Evolutionary conservation across 2,888 invertebrate genomes (phyloP).

Genomic region (Synergus umbraculus): DNA sequence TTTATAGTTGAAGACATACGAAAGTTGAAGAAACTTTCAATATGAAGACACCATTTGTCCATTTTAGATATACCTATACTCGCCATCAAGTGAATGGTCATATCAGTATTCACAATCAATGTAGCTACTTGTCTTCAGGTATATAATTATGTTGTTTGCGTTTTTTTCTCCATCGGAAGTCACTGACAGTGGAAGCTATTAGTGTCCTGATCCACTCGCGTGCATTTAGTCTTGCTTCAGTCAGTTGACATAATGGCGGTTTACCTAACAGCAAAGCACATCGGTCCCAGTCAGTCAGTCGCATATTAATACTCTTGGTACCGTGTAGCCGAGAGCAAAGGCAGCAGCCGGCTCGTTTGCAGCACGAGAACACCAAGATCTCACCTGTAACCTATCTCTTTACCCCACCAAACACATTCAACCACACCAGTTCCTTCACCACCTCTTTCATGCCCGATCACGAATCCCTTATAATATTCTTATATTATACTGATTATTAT

Average conservation of each 20-base stretch:
- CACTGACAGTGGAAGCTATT: slow-evolving; percentile 4
- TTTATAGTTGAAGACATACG: background rate
- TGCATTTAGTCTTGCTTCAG: background rate
- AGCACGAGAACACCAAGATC: slow-evolving; percentile 74
- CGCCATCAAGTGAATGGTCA: background rate
- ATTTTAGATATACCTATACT: background rate
- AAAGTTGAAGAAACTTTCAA: too few species aligned
- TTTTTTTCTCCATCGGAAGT: background rate
- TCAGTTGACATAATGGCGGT: slow-evolving; percentile 47
- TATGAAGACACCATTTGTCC: background rate
- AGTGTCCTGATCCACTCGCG: background rate
- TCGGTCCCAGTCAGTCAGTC: slow-evolving; percentile 71
- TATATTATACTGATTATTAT: slow-evolving; percentile 29
- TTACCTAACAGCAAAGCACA: slow-evolving; percentile 63
- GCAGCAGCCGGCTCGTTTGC: slow-evolving; percentile 75
- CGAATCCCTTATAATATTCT: slow-evolving; percentile 17
- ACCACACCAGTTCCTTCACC: slow-evolving; percentile 43
- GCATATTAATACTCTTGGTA: slow-evolving; percentile 71
- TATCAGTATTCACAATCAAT: background rate
- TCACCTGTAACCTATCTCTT: slow-evolving; percentile 75
- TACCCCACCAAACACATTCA: slow-evolving; percentile 49
- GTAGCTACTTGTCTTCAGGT: background rate
- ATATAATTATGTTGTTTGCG: slow-evolving; percentile 7
- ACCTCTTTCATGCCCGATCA: slow-evolving; percentile 41
- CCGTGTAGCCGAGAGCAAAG: slow-evolving; percentile 67